Conservation (phyloP, 2,888 invertebrate genomes). For the Lithophane ornitopus region DNA sequence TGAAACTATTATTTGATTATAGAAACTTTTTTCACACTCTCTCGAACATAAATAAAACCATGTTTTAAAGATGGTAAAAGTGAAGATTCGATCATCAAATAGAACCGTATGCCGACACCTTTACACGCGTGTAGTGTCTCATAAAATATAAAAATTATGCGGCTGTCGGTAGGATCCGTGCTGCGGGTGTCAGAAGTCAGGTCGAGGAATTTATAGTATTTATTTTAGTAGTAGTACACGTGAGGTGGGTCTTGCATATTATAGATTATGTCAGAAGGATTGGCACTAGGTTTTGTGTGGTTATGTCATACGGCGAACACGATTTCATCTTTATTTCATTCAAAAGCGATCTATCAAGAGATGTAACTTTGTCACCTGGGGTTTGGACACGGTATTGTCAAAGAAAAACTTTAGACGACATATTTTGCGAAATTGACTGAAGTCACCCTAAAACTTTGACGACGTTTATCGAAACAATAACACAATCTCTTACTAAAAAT, state of each 20-base stretch:
- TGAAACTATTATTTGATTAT: background rate
- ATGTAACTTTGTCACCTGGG: background rate
- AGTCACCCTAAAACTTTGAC: background rate
- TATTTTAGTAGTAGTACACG: constrained; percentile 31
- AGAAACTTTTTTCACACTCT: background rate
- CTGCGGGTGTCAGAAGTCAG: constrained; percentile 50
- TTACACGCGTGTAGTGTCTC: constrained; percentile 38
- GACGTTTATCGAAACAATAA: background rate
- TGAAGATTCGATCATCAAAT: background rate
- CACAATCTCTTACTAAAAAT: background rate
- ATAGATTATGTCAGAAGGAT: constrained; percentile 36
- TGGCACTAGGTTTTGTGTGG: constrained; percentile 18
- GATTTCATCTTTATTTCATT: background rate
- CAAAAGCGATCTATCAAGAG: background rate
- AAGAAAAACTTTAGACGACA: background rate
- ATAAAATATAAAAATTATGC: constrained; percentile 67
- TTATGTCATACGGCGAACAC: background rate
- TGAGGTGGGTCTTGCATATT: constrained; percentile 31
- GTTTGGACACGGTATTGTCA: background rate
- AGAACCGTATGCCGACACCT: constrained; percentile 22
- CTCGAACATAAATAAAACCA: background rate
- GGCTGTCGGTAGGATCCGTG: constrained; percentile 27
- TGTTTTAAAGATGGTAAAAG: background rate
- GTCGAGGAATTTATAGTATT: constrained; percentile 48
- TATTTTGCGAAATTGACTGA: background rate